These are phyloP conservation scores for Drosophila pseudoananassae DNA, from an alignment of 1,140 invertebrate species.

Conservation along the genomic window DNA sequence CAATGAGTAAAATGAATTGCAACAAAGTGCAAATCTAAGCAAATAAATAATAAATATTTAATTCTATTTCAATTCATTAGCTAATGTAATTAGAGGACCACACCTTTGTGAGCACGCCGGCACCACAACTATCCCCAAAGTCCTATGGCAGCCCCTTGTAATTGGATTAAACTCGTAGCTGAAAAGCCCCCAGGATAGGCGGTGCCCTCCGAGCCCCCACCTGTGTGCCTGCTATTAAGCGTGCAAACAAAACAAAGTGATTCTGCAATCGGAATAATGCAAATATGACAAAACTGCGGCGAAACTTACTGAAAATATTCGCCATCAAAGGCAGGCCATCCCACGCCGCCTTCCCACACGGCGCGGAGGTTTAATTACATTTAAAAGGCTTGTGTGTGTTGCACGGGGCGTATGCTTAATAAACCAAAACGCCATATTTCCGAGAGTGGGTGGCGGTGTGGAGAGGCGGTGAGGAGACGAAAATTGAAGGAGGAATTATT, in stretches of 20 bases:
- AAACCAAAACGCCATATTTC: slow-evolving; percentile 25
- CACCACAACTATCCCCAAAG: slow-evolving; percentile 5
- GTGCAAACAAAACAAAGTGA: slow-evolving; percentile 47
- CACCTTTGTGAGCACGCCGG: slow-evolving; percentile 4
- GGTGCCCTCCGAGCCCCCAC: background rate
- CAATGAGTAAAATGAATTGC: slow-evolving; percentile 44
- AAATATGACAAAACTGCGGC: slow-evolving; percentile 67
- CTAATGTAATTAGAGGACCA: slow-evolving; percentile 71
- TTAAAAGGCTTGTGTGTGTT: slow-evolving; percentile 47
- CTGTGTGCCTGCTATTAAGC: slow-evolving; percentile 21
- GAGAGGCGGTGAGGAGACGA: background rate
- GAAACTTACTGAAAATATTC: slow-evolving; percentile 45
- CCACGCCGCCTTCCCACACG: slow-evolving; percentile 5
- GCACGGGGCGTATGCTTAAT: slow-evolving; percentile 62
- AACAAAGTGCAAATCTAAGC: slow-evolving; percentile 52
- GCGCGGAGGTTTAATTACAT: slow-evolving; percentile 64
- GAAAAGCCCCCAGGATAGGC: slow-evolving; percentile 21
- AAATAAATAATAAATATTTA: slow-evolving; percentile 70
- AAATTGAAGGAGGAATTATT: slow-evolving; percentile 20
- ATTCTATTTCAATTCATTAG: slow-evolving; percentile 74
- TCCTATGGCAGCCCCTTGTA: slow-evolving; percentile 36
- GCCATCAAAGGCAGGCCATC: background rate
- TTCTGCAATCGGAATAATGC: slow-evolving; percentile 65
- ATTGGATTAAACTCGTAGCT: slow-evolving; percentile 62
- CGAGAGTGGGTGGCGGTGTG: slow-evolving; percentile 1